Conservation (phyloP, 2,888 invertebrate species). For the Parelbella ahira region DNA sequence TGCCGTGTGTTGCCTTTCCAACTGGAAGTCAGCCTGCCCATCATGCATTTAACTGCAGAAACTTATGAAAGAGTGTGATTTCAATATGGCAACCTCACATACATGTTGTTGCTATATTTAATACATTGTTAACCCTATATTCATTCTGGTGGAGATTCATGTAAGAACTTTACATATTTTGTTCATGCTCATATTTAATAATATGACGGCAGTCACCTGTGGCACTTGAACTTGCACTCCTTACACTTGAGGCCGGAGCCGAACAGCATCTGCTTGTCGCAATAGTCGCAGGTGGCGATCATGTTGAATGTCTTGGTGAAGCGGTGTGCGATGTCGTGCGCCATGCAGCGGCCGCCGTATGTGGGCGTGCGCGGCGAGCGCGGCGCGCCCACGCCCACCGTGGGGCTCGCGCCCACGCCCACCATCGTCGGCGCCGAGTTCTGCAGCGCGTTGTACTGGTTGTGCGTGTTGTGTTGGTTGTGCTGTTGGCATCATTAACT, state of each 20-base stretch:
- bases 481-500: constrained; percentile 13
- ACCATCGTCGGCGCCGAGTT: constrained; percentile 27
- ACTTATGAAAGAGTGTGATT: no score
- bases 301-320: constrained; percentile 94
- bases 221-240: constrained; percentile 96
- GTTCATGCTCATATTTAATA: no score
- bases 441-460: constrained; percentile 25
- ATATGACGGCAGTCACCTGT: no score
- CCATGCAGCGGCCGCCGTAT: constrained; percentile 85
- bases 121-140: no score
- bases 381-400: constrained; percentile 56
- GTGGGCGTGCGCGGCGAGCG: constrained; percentile 88
- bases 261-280: constrained; percentile 93
- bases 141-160: no score
- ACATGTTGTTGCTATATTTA: no score
- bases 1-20: no score
- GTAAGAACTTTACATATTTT: no score
- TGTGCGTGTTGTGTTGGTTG: constrained; percentile 16
- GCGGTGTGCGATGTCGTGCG: constrained; percentile 92
- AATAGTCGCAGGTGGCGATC: constrained; percentile 94
- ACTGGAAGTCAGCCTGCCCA: no score
- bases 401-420: constrained; percentile 17
- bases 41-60: no score
- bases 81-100: no score
- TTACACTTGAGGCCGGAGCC: constrained; percentile 92